Percentiles rank a stretch among this genome's conserved stretches.
Evolutionary conservation across 2,113 vertebrate species (phyloP).

Genomic region (Circaetus cinerascens): DNA sequence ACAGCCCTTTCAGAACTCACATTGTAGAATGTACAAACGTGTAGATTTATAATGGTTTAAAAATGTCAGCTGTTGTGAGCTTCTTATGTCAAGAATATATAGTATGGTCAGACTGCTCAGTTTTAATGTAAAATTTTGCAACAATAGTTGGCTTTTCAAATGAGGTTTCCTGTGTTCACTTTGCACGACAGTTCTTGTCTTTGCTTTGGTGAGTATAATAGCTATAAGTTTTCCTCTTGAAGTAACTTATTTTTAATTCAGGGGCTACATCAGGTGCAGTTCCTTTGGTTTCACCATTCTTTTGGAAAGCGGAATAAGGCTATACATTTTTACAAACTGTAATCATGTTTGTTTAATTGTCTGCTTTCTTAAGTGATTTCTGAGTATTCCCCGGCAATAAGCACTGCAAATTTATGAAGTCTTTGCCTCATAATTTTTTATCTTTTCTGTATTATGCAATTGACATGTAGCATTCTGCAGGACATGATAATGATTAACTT

Average conservation of each 20-base stretch:
- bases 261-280: background rate
- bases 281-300: background rate
- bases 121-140: background rate
- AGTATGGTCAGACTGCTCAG: background rate
- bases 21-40: background rate
- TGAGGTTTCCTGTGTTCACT: background rate
- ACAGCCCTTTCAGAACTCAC: slow-evolving; percentile 17
- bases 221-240: background rate
- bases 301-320: background rate
- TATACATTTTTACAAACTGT: background rate
- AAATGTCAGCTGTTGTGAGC: slow-evolving; percentile 29
- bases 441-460: background rate
- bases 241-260: background rate
- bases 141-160: background rate
- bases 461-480: background rate
- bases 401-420: background rate
- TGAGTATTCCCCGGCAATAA: background rate
- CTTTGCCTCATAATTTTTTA: background rate
- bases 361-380: background rate
- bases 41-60: background rate
- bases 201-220: background rate
- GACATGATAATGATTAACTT: background rate
- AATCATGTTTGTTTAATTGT: background rate
- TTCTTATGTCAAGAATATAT: slow-evolving; percentile 2
- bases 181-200: background rate